Percentiles rank a stretch among this genome's conserved stretches.
These are phyloP conservation scores for Varanus komodoensis DNA, from an alignment of 2,113 vertebrate genomes.

Conservation along the genomic window DNA sequence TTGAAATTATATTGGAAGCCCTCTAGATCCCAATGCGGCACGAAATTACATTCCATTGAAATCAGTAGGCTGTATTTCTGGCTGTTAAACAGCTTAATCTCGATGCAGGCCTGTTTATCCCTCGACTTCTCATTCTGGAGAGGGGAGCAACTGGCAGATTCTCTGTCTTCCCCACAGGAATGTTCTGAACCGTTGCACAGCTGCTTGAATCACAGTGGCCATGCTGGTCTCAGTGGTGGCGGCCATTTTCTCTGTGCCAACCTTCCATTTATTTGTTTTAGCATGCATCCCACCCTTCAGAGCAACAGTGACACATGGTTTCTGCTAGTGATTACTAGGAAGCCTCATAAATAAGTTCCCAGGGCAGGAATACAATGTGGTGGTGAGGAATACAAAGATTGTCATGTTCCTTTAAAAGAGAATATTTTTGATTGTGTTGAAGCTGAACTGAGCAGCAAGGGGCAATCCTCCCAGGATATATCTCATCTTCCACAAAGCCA, in stretches of 20 bases:
- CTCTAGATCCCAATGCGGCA: background rate
- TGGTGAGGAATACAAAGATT: background rate
- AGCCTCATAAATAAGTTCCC: background rate
- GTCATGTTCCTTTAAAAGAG: background rate
- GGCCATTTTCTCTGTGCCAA: constrained; percentile 7
- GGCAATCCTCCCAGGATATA: background rate
- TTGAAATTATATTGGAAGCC: background rate
- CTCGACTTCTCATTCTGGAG: background rate
- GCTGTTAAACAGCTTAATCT: background rate
- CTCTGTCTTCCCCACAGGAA: background rate
- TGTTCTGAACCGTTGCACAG: background rate
- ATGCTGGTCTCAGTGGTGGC: background rate
- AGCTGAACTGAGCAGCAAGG: background rate
- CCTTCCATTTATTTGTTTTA: constrained; percentile 8
- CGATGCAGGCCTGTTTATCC: background rate
- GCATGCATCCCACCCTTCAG: background rate
- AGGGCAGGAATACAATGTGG: no score
- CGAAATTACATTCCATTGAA: background rate
- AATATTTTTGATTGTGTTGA: background rate
- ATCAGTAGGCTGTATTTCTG: background rate
- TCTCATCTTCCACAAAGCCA: background rate
- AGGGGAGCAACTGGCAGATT: background rate
- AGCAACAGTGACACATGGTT: background rate
- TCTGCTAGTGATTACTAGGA: background rate
- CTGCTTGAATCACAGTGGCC: background rate